A percentile compares a stretch with the other conserved stretches of the same genome.
phyloP scores from a whole-genome alignment of 2,113 vertebrate species.

The Rhinolophus ferrumequinum region DNA sequence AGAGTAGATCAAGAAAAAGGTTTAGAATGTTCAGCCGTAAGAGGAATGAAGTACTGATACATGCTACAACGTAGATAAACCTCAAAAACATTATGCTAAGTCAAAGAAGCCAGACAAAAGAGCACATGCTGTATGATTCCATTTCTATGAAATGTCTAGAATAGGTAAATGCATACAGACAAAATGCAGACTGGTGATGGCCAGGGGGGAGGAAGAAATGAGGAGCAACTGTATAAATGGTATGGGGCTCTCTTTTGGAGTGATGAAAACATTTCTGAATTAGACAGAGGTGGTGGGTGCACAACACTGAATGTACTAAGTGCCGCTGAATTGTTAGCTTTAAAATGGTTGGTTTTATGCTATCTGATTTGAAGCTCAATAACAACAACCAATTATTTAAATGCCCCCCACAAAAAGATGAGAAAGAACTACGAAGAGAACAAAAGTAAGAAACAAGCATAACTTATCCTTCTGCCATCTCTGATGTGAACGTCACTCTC shows the following conservation, averaged over 20 bases:
- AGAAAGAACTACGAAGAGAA: not conserved
- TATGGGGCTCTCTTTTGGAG: not conserved
- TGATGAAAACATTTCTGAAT: not conserved
- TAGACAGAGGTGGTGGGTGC: not conserved
- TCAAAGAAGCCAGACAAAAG: not conserved
- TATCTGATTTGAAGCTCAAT: not conserved
- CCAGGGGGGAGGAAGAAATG: not conserved
- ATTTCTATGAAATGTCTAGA: not conserved
- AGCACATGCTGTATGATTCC: not conserved
- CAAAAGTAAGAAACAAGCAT: not conserved
- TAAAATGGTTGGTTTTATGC: conserved; percentile 11
- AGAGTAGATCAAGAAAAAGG: not conserved
- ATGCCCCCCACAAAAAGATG: not conserved
- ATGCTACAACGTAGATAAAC: not conserved
- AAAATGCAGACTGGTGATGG: not conserved
- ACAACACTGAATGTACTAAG: not conserved
- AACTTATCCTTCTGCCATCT: not conserved
- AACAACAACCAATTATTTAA: not conserved
- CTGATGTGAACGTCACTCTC: not conserved
- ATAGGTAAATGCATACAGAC: not conserved
- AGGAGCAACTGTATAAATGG: not conserved
- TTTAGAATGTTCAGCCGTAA: not conserved
- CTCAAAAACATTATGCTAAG: not conserved
- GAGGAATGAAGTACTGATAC: not conserved
- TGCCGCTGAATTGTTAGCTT: not conserved